A percentile compares a stretch with the other conserved stretches of the same genome.
These are phyloP conservation scores for Coreius guichenoti DNA, from an alignment of 2,797 vertebrate genomes.

Conservation along the genomic window DNA sequence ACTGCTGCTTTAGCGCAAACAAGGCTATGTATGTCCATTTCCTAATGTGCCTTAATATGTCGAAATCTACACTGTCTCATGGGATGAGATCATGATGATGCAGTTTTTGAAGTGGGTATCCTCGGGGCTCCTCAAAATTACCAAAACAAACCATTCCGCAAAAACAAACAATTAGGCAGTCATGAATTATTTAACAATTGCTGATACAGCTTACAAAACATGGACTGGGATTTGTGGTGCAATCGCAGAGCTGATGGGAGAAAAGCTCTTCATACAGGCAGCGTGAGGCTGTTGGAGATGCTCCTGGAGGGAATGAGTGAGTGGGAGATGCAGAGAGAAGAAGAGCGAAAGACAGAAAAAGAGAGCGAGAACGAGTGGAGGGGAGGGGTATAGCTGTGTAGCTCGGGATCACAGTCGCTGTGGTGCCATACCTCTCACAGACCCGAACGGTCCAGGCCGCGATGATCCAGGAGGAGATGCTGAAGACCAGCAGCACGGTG, in stretches of 20 bases:
- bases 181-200: conserved; percentile 80
- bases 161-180: conserved; percentile 82
- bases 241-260: conserved; percentile 66
- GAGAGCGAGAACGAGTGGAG: conserved; percentile 38
- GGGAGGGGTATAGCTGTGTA: conserved; percentile 40
- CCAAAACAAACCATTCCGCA: conserved; percentile 82
- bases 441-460: conserved; percentile 95
- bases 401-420: conserved; percentile 12
- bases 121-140: conserved; percentile 75
- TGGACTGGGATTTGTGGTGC: conserved; percentile 66
- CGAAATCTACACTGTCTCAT: conserved; percentile 70
- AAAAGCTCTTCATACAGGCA: conserved; percentile 59
- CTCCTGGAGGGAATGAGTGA: conserved; percentile 57
- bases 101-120: conserved; percentile 70
- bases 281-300: conserved; percentile 59
- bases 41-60: conserved; percentile 65
- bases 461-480: conserved; percentile 95
- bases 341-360: conserved; percentile 59
- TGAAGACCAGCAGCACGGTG: conserved; percentile 93
- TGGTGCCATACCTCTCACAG: conserved; percentile 87
- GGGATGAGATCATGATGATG: conserved; percentile 68
- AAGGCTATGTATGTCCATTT: conserved; percentile 36
- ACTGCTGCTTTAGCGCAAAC: conserved; percentile 33
- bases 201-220: conserved; percentile 73
- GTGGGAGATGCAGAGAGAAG: conserved; percentile 60